phyloP scores from a whole-genome alignment of 2,888 invertebrate genomes.

The Oscheius sp. region DNA sequence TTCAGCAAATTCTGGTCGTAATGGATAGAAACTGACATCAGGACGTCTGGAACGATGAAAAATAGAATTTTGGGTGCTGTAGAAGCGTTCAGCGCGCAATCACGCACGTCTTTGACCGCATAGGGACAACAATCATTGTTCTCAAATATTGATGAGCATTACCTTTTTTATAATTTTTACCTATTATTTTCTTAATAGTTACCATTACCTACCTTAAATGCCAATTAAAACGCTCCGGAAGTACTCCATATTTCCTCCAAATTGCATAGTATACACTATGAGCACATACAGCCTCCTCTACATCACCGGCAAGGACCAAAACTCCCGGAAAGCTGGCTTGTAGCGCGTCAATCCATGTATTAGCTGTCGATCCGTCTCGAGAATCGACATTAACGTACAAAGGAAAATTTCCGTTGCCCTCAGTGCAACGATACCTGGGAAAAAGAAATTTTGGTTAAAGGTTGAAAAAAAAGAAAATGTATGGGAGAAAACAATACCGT shows the following conservation, averaged over 20 bases:
- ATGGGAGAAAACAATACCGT: slow-evolving; percentile 30
- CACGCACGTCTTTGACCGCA: no score
- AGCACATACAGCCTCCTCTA: slow-evolving; percentile 78
- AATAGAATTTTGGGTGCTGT: not conserved
- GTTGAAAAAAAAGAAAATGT: not conserved
- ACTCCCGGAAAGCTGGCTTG: slow-evolving; percentile 73
- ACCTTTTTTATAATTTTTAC: no score
- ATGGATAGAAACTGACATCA: slow-evolving; percentile 77
- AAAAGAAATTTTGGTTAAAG: not conserved
- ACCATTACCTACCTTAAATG: slow-evolving; percentile 60
- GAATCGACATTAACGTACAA: slow-evolving; percentile 78
- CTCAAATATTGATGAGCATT: no score
- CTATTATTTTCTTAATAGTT: no score
- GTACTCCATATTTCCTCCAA: slow-evolving; percentile 76
- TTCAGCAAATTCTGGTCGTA: slow-evolving; percentile 77
- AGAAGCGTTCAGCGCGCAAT: no score
- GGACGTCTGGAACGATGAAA: slow-evolving; percentile 70
- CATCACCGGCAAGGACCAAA: slow-evolving; percentile 76
- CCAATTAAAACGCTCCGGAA: slow-evolving; percentile 75
- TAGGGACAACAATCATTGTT: no score
- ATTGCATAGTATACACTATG: slow-evolving; percentile 77
- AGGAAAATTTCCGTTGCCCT: slow-evolving; percentile 76
- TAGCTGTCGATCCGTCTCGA: slow-evolving; percentile 75
- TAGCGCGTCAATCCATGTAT: slow-evolving; percentile 78
- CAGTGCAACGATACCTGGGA: slow-evolving; percentile 49